Evolutionary conservation across 2,797 vertebrate genomes (phyloP).

Genomic region (Smutsia temminckii): DNA sequence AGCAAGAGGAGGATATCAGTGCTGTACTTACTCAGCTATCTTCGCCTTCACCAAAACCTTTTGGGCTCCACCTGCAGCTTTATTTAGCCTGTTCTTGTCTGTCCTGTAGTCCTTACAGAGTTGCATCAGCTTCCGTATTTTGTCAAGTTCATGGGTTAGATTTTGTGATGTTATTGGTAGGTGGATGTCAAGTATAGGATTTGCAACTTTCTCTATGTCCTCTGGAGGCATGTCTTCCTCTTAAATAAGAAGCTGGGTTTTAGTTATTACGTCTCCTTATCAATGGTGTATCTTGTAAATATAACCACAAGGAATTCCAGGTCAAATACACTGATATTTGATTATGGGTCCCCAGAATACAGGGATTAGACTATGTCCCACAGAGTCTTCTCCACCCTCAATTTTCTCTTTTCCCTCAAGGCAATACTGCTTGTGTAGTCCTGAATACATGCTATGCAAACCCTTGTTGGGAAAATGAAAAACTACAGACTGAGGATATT

Average conservation of each 20-base stretch:
- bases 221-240: conserved; percentile 88
- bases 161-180: conserved; percentile 85
- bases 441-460: neutral
- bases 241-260: conserved; percentile 77
- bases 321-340: neutral
- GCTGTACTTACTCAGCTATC: conserved; percentile 85
- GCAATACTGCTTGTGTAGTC: neutral
- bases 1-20: neutral
- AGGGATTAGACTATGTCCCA: neutral
- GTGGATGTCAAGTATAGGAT: conserved; percentile 86
- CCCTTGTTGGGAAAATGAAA: neutral
- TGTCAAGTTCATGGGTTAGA: conserved; percentile 84
- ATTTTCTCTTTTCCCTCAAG: neutral
- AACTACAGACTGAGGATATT: neutral
- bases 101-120: conserved; percentile 79
- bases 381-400: neutral
- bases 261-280: neutral
- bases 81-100: conserved; percentile 79
- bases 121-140: conserved; percentile 81
- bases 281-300: neutral
- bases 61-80: conserved; percentile 71
- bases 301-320: neutral
- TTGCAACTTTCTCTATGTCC: conserved; percentile 90
- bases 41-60: conserved; percentile 84
- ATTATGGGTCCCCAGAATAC: neutral